Evolutionary conservation across 2,888 invertebrate species (phyloP), one percentile per base, ranked within the genome.

Genomic region (Podabrus alpinus): DNA sequence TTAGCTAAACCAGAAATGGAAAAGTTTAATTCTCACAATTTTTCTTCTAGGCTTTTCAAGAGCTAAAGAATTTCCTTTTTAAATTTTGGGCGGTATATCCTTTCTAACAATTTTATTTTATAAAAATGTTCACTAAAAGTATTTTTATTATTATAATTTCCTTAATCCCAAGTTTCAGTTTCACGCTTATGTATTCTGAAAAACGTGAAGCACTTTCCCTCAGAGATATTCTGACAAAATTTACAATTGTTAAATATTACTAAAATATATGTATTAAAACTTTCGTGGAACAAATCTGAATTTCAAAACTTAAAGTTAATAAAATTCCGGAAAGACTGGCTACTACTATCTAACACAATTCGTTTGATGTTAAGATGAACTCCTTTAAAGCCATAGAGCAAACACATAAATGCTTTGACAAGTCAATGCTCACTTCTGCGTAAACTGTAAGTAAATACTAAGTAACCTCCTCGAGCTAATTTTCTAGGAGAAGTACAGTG

Each of bases 1-100:
- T 85, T 84, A 83, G 83, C 80, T 82, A 80, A 82, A 79, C 79
- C 78, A 83, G 83, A 82, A 84, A 85, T 84, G 84, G 84, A 84
- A 85, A 85, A 85, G 83, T 85, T 86, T 84, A 83, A 85, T 85
- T 83, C 84, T 81, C 82, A 79, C 84, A 80, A 85, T 85, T 84
- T 83, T 83, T 85, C 84, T 85, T 72, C 62, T 60, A n/a, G 25
- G 66, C 59, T 60, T 72, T 66, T 69, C 16, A 15, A 15, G 69
- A 67, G 29, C 29, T 17, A 67, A 67, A 29, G 29, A 29, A 29
- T 29, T 67, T 29, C 29, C 29, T 67, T 29, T 25, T 67, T 29
- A 29, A 15, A 64, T 64, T 45, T 45, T n/a, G n/a, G n/a, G 45
- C n/a, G 13, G 45, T 45, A 45, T 45, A 45, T 45, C 45, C 45